Conservation (phyloP, 2,888 invertebrate species). For the Amphipoea oculea region DNA sequence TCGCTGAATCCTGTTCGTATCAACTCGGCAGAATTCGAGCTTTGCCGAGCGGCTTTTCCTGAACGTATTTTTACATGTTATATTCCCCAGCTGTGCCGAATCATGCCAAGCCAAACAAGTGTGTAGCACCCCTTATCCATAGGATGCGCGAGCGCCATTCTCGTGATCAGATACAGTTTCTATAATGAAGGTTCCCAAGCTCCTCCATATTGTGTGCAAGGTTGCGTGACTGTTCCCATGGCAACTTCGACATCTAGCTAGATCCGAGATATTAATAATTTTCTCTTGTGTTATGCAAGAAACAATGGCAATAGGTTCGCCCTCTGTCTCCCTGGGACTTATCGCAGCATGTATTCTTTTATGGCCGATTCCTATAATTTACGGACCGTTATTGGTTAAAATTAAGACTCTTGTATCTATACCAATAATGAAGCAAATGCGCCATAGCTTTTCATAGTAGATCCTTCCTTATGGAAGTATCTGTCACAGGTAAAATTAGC, state of each 20-base stretch:
- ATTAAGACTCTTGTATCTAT: too few relatives aligned
- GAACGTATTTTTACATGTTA: not conserved
- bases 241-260: slow-evolving; percentile 34
- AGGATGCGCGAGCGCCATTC: slow-evolving; percentile 41
- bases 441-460: too few relatives aligned
- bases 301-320: slow-evolving; percentile 3
- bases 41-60: not conserved
- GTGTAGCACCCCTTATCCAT: not conserved
- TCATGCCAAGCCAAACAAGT: not conserved
- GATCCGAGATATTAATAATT: slow-evolving; percentile 40
- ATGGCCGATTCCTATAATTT: not conserved
- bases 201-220: slow-evolving; percentile 62
- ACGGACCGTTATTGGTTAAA: too few relatives aligned
- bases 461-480: too few relatives aligned
- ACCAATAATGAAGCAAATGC: too few relatives aligned
- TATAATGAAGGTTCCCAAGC: slow-evolving; percentile 54
- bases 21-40: not conserved
- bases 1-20: not conserved
- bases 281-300: slow-evolving; percentile 43
- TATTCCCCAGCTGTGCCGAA: not conserved
- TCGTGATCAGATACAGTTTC: slow-evolving; percentile 55
- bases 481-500: too few relatives aligned
- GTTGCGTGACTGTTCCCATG: slow-evolving; percentile 62
- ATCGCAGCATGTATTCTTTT: too few relatives aligned
- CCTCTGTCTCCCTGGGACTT: too few relatives aligned